phyloP scores from a whole-genome alignment of 2,113 vertebrate genomes.

The Sylvia atricapilla region DNA sequence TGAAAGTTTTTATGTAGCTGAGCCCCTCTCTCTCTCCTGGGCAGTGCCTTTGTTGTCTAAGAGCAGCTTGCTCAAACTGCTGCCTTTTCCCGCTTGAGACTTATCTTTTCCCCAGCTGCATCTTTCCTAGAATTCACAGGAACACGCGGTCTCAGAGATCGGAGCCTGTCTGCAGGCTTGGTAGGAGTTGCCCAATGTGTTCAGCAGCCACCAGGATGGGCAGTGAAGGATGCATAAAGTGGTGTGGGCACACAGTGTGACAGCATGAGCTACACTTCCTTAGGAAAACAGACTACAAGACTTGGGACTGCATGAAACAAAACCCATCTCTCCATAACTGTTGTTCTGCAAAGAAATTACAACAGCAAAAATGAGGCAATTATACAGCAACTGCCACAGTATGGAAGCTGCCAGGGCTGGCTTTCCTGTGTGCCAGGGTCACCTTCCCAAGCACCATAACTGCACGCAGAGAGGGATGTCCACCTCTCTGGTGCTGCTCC shows the following conservation, averaged over 20 bases:
- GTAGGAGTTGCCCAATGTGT: neutral
- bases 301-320: neutral
- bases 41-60: neutral
- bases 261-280: neutral
- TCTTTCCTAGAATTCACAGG: neutral
- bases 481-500: neutral
- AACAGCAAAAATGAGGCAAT: neutral
- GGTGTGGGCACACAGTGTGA: fast-evolving
- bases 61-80: neutral
- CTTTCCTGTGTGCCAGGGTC: neutral
- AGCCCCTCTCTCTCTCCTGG: neutral
- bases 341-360: neutral
- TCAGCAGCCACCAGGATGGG: neutral
- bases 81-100: neutral
- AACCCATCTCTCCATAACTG: neutral
- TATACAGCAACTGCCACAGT: neutral
- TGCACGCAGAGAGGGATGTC: neutral
- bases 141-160: fast-evolving
- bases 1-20: neutral
- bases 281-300: neutral
- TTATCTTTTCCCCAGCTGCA: neutral
- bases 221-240: neutral
- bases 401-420: fast-evolving
- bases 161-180: neutral
- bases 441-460: neutral